Conservation (phyloP, 2,888 invertebrate genomes). For the Pollenia labialis region DNA sequence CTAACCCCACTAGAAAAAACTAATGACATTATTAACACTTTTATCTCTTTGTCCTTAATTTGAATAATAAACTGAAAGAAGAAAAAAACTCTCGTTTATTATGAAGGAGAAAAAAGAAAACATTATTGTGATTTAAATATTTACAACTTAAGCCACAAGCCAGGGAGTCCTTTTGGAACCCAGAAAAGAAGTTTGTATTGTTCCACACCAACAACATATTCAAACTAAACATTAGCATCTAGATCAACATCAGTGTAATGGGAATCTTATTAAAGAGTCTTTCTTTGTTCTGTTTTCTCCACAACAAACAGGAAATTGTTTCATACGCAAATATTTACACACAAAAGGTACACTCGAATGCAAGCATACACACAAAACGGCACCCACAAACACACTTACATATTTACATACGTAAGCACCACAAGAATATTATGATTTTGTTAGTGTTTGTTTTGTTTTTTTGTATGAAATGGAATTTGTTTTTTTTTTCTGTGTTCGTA, state of each 20-base stretch:
- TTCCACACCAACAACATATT: not conserved
- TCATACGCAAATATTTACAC: not conserved
- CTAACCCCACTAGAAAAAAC: too few species aligned
- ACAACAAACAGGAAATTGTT: not conserved
- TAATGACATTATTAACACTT: too few species aligned
- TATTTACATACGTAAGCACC: not conserved
- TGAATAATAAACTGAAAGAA: too few species aligned
- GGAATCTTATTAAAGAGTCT: constrained; percentile 27
- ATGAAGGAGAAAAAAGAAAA: too few species aligned
- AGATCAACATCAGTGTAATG: constrained; percentile 7
- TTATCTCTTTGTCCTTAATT: too few species aligned
- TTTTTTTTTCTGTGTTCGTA: not conserved
- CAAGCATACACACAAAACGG: not conserved
- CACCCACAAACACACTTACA: not conserved
- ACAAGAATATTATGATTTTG: constrained; percentile 9
- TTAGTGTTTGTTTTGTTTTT: constrained; percentile 27
- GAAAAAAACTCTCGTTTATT: too few species aligned
- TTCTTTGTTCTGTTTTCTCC: not conserved
- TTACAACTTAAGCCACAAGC: not conserved
- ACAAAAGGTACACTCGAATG: too few species aligned
- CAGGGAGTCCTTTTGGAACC: not conserved
- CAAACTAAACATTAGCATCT: not conserved
- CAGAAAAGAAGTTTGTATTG: not conserved
- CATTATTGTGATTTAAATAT: not conserved
- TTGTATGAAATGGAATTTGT: constrained; percentile 16